Evolutionary conservation across 2,113 vertebrate genomes (phyloP), one percentile per base, ranked within the genome.

Genomic region (Gymnorhina tibicen): DNA sequence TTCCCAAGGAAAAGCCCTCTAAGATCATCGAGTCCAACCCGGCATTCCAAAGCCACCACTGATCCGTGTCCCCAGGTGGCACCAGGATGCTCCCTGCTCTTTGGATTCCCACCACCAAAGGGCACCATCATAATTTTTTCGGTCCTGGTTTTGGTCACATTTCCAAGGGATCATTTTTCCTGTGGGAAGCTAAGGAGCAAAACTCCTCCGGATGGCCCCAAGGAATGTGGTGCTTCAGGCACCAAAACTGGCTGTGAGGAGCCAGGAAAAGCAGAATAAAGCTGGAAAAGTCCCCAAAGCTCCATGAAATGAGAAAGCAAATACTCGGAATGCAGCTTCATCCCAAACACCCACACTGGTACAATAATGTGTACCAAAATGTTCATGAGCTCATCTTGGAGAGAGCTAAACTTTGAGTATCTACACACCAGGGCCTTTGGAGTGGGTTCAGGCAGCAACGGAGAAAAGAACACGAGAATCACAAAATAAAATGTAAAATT

Each of bases 41-140:
- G 23, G 32, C 14, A 23, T 52, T 52, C 39, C 53, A 32, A 58
- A 69, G 24, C 7, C 59, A 73, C 3, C 20, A 20, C 13, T 8
- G 35, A 20, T 3, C n/a, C 0, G 2, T 13, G 49, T 28, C 18
- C 67, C 32, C 37, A 37, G 0, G 37, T 33, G 76, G 22, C 60
- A 67, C 8, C 5, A 4, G 66, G 33, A 42, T 16, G 27, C 32
- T 85, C 49, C 39, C 42, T 0, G 12, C 10, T 7, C 35, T 47
- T 18, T 67, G 56, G 15, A 10, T 23, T 75, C 37, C 53, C 76
- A 41, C 4, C 69, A 41, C 27, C 59, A 35, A 73, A 56, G 24
- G 49, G n/a, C 18, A 44, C 26, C 26, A 0, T 4, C 41, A 11
- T 2, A 1, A 26, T 50, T 46, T 50, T 3, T 52, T 42, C 52